Evolutionary conservation across 2,797 vertebrate genomes (phyloP), one percentile per base, ranked within the genome.

Genomic region (Pipistrellus pygmaeus): DNA sequence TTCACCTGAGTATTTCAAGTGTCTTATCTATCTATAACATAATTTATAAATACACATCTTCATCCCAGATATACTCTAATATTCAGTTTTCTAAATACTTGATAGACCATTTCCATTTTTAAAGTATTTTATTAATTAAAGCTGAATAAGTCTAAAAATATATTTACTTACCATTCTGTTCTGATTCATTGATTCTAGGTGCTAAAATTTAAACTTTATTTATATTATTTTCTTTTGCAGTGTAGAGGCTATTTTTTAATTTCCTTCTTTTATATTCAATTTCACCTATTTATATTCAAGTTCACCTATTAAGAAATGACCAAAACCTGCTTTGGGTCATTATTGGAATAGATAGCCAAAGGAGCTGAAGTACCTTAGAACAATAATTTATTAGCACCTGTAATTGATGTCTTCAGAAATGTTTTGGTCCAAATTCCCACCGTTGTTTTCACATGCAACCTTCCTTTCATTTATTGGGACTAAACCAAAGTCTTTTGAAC

Each of bases 201-300:
- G 18, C 23, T 64, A 7, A 92, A 87, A 57, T 69, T 81, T 72
- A 94, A 90, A 62, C n/a, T 85, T 90, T 75, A 14, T 77, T 90
- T 75, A 14, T 77, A 72, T 51, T 75, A 66, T 82, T 88, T 85
- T 80, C 0, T 71, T 13, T 76, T 76, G 1, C 4, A 84, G 12
- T 35, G 0, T 48, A 55, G 44, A 68, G 8, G 17, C 9, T 69
- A 55, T 62, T 38, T 88, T 57, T 84, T 83, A 30, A 75, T 73
- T 9, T 66, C 27, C 17, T 60, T 91, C 15, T 6, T 90, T 69
- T 38, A 30, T 78, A 62, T 71, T 18, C 5, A 73, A 23, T 91
- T 90, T 88, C 10, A 72, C 12, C 17, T 85, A 15, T 30, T 73
- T 38, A 30, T 78, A 60, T 71, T 18, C 5, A 73, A 23, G 85